Evolutionary conservation across 2,888 invertebrate species (phyloP).

Genomic region (Caenorhabditis doughertyi): DNA sequence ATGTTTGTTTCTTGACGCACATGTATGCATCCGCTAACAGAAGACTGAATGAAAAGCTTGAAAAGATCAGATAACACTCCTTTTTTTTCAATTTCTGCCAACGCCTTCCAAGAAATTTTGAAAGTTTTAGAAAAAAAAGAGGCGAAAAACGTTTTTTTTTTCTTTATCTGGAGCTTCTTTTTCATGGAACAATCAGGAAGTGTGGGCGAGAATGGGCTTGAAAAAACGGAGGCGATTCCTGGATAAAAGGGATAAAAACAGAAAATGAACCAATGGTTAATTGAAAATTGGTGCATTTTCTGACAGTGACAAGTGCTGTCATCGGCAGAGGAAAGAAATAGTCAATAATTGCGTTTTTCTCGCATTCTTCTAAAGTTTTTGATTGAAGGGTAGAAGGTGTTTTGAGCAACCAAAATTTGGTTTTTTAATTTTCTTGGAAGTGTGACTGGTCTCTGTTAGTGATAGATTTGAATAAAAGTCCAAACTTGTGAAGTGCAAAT

Average conservation of each 20-base stretch:
- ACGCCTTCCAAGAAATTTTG: constrained; percentile 45
- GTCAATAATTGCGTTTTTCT: constrained; percentile 14
- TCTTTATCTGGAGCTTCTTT: constrained; percentile 11
- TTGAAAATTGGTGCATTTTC: constrained; percentile 54
- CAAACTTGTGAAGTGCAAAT: not conserved
- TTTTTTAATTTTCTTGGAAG: not conserved
- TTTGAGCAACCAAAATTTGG: not conserved
- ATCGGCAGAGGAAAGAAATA: constrained; percentile 24
- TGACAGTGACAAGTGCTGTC: constrained; percentile 58
- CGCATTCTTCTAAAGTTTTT: not conserved
- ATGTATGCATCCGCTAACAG: constrained; percentile 64
- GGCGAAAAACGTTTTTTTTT: constrained; percentile 19
- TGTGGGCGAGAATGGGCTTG: constrained; percentile 20
- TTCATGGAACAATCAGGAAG: constrained; percentile 32
- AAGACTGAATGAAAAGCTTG: constrained; percentile 57
- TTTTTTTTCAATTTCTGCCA: constrained; percentile 61
- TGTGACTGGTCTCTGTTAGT: not conserved
- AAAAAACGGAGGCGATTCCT: constrained; percentile 2
- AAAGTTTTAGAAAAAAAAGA: constrained; percentile 34
- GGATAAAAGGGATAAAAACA: constrained; percentile 31
- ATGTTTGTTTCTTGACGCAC: constrained; percentile 65
- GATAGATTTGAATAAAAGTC: not conserved
- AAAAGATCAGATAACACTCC: constrained; percentile 66
- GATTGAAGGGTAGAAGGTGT: not conserved
- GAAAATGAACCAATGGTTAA: constrained; percentile 56